These are phyloP conservation scores for Elaphurus davidianus DNA, from an alignment of 2,113 vertebrate genomes.

Conservation along the genomic window DNA sequence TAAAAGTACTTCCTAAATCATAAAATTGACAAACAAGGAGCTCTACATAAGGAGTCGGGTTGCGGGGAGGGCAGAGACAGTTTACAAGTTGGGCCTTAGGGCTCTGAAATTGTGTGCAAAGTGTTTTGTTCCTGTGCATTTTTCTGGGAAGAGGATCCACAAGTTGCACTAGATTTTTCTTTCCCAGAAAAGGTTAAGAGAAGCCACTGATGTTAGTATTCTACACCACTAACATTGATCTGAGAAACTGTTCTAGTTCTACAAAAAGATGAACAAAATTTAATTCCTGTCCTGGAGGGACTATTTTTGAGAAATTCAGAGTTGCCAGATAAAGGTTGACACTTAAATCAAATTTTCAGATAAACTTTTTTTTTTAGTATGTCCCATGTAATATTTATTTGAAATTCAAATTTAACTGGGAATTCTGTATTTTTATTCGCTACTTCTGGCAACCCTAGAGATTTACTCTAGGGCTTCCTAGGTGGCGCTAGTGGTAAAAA, in stretches of 20 bases:
- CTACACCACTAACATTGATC: not conserved
- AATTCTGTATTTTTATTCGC: not conserved
- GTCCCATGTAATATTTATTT: not conserved
- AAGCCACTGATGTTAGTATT: not conserved
- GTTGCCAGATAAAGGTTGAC: not conserved
- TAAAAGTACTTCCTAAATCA: not conserved
- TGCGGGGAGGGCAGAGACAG: rapidly evolving
- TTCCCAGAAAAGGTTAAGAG: conserved; percentile 26
- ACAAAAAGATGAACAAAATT: not conserved
- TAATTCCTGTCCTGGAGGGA: not conserved
- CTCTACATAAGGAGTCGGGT: not conserved
- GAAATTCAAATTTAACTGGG: conserved; percentile 15
- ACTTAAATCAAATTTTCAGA: conserved; percentile 8
- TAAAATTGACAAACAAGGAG: not conserved
- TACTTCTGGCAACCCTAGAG: not conserved
- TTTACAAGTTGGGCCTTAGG: not conserved
- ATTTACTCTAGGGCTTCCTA: not conserved
- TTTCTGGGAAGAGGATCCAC: not conserved
- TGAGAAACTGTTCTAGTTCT: not conserved
- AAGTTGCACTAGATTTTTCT: not conserved
- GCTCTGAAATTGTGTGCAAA: not conserved
- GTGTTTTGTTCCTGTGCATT: not conserved
- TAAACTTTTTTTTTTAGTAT: not conserved
- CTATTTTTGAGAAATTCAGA: not conserved
- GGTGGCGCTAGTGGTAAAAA: not conserved